A percentile compares a stretch with the other conserved stretches of the same genome.
These are phyloP conservation scores for Hippocampus zosterae DNA, from an alignment of 2,113 vertebrate species.

Conservation along the genomic window DNA sequence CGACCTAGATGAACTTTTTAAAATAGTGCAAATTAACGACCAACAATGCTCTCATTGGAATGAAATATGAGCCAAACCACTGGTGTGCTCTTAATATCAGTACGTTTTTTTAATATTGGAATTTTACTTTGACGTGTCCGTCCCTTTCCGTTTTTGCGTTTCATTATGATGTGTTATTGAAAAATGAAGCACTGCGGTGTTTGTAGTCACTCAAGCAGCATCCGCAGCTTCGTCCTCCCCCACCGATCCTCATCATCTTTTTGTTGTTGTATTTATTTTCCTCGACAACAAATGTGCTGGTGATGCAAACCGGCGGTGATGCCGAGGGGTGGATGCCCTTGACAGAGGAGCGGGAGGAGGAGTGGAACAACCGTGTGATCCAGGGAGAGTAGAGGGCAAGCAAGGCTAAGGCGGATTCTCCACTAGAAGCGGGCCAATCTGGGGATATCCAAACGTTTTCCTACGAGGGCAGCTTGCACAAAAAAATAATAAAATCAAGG, in stretches of 20 bases:
- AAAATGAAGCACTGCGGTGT: slow-evolving; percentile 49
- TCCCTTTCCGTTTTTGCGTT: fast-evolving
- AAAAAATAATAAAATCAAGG: too few species aligned
- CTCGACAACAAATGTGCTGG: neutral
- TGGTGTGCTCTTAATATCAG: neutral
- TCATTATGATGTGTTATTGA: slow-evolving; percentile 9
- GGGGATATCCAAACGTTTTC: neutral
- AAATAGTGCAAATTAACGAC: neutral
- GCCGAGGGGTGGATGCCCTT: slow-evolving; percentile 49
- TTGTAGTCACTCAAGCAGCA: slow-evolving; percentile 10
- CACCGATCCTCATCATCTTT: neutral
- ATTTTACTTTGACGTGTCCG: slow-evolving; percentile 29
- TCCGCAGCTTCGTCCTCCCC: neutral
- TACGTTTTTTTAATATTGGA: neutral
- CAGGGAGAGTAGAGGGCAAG: slow-evolving; percentile 10
- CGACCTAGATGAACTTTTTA: neutral
- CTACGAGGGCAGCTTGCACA: too few species aligned
- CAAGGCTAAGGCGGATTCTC: slow-evolving; percentile 32
- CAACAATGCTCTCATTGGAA: neutral
- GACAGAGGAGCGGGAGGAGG: slow-evolving; percentile 28
- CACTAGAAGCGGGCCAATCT: neutral
- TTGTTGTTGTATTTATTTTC: neutral
- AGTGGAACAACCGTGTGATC: slow-evolving; percentile 28
- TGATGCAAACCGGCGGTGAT: neutral
- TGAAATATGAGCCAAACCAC: neutral